These are phyloP conservation scores for Spea hammondii DNA, from an alignment of 2,797 vertebrate genomes.

Conservation along the genomic window DNA sequence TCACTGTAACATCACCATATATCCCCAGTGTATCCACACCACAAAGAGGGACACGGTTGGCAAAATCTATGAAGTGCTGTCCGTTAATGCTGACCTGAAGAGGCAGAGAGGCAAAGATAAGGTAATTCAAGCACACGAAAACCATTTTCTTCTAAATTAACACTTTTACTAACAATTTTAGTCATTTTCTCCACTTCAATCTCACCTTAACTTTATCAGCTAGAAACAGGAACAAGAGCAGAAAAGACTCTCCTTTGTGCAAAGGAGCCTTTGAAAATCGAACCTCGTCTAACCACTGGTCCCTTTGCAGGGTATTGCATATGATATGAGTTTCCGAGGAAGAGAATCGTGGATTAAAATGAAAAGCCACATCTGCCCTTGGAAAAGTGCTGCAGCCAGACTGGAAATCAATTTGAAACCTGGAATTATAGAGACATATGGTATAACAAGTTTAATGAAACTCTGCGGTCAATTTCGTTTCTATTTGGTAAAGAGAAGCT, in stretches of 20 bases:
- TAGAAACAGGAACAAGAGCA: conserved; percentile 61
- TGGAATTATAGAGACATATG: conserved; percentile 21
- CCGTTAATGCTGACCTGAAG: conserved; percentile 61
- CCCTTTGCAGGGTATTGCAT: conserved; percentile 55
- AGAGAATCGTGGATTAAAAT: conserved; percentile 65
- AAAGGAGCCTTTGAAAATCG: conserved; percentile 54
- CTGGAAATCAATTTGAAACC: conserved; percentile 65
- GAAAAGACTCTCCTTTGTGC: conserved; percentile 53
- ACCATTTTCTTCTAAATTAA: not conserved
- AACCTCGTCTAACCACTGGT: conserved; percentile 55
- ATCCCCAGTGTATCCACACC: conserved; percentile 61
- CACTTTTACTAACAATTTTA: not conserved
- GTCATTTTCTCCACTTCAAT: not conserved
- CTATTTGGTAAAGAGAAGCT: too few relatives aligned
- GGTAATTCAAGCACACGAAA: not conserved
- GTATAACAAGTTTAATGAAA: too few relatives aligned
- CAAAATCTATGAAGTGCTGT: conserved; percentile 57
- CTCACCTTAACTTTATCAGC: conserved; percentile 58
- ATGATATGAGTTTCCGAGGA: conserved; percentile 55
- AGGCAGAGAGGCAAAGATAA: not conserved
- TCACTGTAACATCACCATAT: conserved; percentile 58
- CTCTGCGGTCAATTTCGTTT: too few relatives aligned
- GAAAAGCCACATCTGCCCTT: conserved; percentile 58
- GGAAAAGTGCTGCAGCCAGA: conserved; percentile 61
- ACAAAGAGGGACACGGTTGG: conserved; percentile 57